phyloP scores from a whole-genome alignment of 2,888 invertebrate species.

The Volucella inflata region DNA sequence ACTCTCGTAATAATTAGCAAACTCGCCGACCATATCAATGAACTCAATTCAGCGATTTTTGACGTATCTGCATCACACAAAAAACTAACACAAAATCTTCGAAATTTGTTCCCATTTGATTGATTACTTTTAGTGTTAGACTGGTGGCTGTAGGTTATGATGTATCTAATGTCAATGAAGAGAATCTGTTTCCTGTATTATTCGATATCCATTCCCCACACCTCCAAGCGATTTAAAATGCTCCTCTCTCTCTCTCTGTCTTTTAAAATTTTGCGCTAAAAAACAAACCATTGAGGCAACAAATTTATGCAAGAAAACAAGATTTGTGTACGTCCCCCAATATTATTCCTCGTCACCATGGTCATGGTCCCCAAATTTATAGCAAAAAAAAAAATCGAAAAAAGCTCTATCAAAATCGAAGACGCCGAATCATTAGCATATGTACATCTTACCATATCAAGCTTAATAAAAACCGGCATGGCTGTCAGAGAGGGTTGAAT shows the following conservation, averaged over 20 bases:
- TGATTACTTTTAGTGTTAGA: constrained; percentile 42
- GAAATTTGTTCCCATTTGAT: constrained; percentile 28
- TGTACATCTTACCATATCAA: constrained; percentile 15
- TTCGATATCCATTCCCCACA: constrained; percentile 15
- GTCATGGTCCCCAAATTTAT: constrained; percentile 58
- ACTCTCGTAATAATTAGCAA: constrained; percentile 25
- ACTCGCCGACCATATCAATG: constrained; percentile 20
- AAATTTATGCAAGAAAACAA: constrained; percentile 61
- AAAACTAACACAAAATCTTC: background rate
- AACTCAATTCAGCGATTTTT: constrained; percentile 36
- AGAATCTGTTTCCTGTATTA: constrained; percentile 46
- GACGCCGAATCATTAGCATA: constrained; percentile 57
- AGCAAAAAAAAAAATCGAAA: constrained; percentile 17
- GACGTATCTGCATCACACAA: background rate
- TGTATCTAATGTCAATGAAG: constrained; percentile 19
- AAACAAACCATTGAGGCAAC: constrained; percentile 9
- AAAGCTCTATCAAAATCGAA: constrained; percentile 14
- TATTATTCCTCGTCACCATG: constrained; percentile 64
- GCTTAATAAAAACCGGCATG: constrained; percentile 56
- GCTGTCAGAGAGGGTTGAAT: constrained; percentile 26
- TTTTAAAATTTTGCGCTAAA: constrained; percentile 19
- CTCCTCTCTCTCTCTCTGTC: background rate
- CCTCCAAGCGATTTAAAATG: constrained; percentile 14
- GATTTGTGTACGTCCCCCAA: constrained; percentile 57
- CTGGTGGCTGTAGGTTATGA: background rate